Evolutionary conservation across 2,888 invertebrate genomes (phyloP).

Genomic region (Ctena decussata): DNA sequence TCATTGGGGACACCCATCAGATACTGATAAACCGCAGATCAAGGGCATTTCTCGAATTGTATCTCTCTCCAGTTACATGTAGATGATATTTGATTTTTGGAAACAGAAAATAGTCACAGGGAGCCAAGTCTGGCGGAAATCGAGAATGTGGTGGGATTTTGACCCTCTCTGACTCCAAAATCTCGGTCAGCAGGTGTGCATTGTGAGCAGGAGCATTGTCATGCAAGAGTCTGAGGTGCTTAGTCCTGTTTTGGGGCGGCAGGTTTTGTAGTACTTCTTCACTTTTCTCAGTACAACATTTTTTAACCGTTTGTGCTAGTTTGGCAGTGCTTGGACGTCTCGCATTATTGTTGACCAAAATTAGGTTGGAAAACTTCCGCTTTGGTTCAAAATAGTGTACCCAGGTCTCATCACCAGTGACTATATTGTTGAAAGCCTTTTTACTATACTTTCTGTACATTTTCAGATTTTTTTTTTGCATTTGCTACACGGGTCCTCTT

Average conservation of each 20-base stretch:
- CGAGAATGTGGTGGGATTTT: not conserved
- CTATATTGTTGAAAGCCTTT: constrained; percentile 1
- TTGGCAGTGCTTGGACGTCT: constrained; percentile 9
- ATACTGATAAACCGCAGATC: constrained; percentile 21
- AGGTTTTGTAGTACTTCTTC: not conserved
- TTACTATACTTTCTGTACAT: too few species aligned
- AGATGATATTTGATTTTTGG: constrained; percentile 8
- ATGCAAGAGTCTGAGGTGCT: not conserved
- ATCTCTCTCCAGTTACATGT: constrained; percentile 4
- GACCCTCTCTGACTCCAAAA: not conserved
- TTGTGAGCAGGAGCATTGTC: not conserved
- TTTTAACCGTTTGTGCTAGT: not conserved
- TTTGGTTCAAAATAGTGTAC: not conserved
- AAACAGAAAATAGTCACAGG: constrained; percentile 17
- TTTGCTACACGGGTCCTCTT: too few species aligned
- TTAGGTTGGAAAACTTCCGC: not conserved
- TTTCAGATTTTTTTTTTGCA: too few species aligned
- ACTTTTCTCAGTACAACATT: not conserved
- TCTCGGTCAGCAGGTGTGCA: not conserved
- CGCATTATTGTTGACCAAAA: not conserved
- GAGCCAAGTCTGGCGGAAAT: constrained; percentile 10
- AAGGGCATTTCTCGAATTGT: constrained; percentile 10
- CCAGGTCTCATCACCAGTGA: constrained; percentile 16
- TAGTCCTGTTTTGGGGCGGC: not conserved
- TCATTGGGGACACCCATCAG: constrained; percentile 16